Evolutionary conservation across 2,113 vertebrate genomes (phyloP).

Genomic region (Centropristis striata): DNA sequence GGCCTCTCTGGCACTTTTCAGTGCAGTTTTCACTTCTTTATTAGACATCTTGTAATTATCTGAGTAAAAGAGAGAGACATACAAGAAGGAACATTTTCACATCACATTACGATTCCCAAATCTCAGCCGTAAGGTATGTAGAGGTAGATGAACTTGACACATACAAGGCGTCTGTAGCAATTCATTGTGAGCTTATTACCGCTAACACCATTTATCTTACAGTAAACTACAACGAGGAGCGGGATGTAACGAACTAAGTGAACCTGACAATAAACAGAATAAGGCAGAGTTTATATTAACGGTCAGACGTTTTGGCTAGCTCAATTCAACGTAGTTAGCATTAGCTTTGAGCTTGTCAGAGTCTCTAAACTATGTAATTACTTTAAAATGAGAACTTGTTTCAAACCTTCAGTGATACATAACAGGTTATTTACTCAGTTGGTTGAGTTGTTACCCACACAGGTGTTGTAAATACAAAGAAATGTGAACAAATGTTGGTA

Average conservation of each 20-base stretch:
- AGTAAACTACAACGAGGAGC: too few species aligned
- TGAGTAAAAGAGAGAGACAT: neutral
- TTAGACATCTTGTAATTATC: constrained; percentile 85
- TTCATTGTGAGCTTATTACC: neutral
- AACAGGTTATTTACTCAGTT: neutral
- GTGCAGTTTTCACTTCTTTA: constrained; percentile 94
- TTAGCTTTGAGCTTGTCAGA: constrained; percentile 13
- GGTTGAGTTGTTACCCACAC: rapidly evolving
- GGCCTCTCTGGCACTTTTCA: constrained; percentile 96
- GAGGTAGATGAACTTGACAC: neutral
- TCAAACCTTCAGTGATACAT: neutral
- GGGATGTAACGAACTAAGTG: neutral
- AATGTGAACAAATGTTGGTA: neutral
- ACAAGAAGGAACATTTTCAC: neutral
- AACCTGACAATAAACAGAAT: neutral
- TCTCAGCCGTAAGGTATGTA: neutral
- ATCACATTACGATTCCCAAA: neutral
- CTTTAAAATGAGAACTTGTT: neutral
- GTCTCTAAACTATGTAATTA: neutral
- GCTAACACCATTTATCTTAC: too few species aligned
- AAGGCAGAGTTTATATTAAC: neutral
- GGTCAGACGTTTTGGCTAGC: constrained; percentile 4
- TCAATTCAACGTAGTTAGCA: constrained; percentile 39
- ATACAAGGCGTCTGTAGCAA: neutral
- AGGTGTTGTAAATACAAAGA: neutral